Conservation (phyloP, 2,113 vertebrate species). For the Leptobrachium leishanense region DNA sequence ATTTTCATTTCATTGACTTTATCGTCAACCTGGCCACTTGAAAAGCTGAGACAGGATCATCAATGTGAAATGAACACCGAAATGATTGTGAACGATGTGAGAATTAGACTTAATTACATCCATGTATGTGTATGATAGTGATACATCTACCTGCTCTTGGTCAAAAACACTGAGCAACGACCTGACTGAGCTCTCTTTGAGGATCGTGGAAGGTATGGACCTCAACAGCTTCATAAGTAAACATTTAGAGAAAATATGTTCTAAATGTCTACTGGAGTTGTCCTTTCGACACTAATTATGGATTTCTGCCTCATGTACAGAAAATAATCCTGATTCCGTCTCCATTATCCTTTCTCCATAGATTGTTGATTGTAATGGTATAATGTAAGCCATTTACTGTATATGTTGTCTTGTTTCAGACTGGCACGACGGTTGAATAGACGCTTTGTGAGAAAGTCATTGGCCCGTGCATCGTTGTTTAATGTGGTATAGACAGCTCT, state of each 20-base stretch:
- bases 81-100: too few relatives aligned
- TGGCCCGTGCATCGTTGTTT: slow-evolving; percentile 61
- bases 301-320: background rate
- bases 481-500: slow-evolving; percentile 69
- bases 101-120: too few relatives aligned
- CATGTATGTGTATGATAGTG: too few relatives aligned
- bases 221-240: background rate
- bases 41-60: too few relatives aligned
- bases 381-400: slow-evolving; percentile 48
- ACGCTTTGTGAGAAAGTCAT: slow-evolving; percentile 58
- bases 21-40: too few relatives aligned
- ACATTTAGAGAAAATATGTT: background rate
- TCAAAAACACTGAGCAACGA: too few relatives aligned
- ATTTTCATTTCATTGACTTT: too few relatives aligned
- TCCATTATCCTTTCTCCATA: slow-evolving; percentile 41
- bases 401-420: slow-evolving; percentile 17
- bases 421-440: slow-evolving; percentile 50
- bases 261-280: background rate
- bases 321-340: background rate
- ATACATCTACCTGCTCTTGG: too few relatives aligned
- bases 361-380: slow-evolving; percentile 52
- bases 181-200: too few relatives aligned
- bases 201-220: too few relatives aligned
- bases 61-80: too few relatives aligned
- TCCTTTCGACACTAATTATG: background rate